phyloP scores from a whole-genome alignment of 2,113 vertebrate genomes.

The Saguinus imperator region DNA sequence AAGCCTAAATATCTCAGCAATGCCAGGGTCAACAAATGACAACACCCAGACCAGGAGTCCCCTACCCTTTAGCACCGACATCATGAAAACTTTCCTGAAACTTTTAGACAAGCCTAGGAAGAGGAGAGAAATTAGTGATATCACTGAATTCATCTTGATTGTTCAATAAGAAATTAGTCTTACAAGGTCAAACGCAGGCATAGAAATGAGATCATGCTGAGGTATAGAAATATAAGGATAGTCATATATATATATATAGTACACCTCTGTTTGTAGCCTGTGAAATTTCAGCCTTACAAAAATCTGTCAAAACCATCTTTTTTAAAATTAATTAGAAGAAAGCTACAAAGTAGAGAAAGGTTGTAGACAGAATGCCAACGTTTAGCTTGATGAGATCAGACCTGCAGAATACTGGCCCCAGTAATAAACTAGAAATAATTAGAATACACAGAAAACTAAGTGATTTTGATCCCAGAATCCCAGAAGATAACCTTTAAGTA shows the following conservation, averaged over 20 bases:
- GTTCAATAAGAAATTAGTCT: background rate
- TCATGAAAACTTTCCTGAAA: background rate
- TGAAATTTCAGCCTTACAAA: conserved; percentile 8
- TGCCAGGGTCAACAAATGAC: background rate
- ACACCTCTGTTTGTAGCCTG: background rate
- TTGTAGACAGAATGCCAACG: background rate
- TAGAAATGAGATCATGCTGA: background rate
- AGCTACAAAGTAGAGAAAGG: background rate
- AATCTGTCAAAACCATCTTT: background rate
- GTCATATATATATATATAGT: too few species aligned
- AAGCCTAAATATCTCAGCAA: background rate
- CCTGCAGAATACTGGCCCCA: background rate
- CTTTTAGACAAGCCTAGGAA: background rate
- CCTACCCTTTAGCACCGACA: background rate
- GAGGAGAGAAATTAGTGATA: background rate
- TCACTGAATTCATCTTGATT: background rate
- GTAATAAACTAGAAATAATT: conserved; percentile 20
- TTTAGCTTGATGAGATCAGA: background rate
- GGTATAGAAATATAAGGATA: background rate
- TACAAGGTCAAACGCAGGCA: background rate
- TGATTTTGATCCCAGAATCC: conserved; percentile 26
- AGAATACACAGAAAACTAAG: conserved; percentile 5
- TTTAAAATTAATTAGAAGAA: background rate
- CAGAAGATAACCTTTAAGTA: background rate
- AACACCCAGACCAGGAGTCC: background rate